phyloP scores from a whole-genome alignment of 2,113 vertebrate genomes.

The Gracilinanus agilis region DNA sequence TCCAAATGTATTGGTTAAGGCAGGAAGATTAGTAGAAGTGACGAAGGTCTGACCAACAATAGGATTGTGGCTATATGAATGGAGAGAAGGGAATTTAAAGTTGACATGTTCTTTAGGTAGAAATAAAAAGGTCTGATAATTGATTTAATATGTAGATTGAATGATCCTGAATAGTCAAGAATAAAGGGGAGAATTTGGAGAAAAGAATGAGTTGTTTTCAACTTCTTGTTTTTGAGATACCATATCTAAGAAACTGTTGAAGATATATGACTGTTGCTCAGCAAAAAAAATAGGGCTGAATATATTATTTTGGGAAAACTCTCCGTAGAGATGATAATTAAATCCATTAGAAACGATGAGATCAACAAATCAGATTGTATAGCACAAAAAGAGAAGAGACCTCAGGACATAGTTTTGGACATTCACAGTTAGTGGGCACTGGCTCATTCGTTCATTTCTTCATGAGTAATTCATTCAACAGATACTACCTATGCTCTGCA shows the following conservation, averaged over 20 bases:
- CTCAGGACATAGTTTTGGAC: not conserved
- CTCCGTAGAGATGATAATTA: not conserved
- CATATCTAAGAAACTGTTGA: not conserved
- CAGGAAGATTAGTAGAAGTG: not conserved
- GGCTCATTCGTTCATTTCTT: not conserved
- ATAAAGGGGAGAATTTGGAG: not conserved
- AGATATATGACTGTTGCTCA: not conserved
- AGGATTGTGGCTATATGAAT: not conserved
- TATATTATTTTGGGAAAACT: not conserved
- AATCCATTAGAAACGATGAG: not conserved
- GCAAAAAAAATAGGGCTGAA: not conserved
- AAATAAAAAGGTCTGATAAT: not conserved
- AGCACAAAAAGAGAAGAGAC: not conserved
- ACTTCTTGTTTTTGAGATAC: not conserved
- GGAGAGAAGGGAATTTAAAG: not conserved
- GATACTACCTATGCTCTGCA: not conserved
- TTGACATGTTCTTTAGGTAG: not conserved
- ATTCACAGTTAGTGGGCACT: not conserved
- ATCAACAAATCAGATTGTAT: not conserved
- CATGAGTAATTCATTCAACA: not conserved
- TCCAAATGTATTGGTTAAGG: not conserved
- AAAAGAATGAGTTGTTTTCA: not conserved
- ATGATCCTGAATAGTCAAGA: not conserved
- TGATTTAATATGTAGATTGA: not conserved
- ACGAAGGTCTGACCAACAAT: not conserved